A percentile compares a stretch with the other conserved stretches of the same genome.
Conservation (phyloP, 2,888 invertebrate genomes). For the Aleiodes leptofemur region DNA sequence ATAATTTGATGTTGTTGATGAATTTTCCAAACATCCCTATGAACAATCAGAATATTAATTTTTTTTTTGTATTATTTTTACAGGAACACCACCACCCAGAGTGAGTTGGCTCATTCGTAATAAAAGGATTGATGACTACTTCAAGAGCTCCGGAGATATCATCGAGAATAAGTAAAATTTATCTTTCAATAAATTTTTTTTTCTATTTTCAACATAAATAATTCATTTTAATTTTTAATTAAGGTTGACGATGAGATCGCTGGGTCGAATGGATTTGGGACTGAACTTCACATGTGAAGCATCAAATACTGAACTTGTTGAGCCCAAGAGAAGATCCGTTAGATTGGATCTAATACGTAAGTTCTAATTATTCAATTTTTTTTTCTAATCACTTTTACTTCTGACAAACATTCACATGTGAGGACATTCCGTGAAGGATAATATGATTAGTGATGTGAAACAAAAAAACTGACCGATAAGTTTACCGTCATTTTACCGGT, state of each 20-base stretch:
- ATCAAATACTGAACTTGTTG: slow-evolving; percentile 88
- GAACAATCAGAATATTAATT: no score
- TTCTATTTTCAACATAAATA: slow-evolving; percentile 5
- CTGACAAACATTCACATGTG: no score
- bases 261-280: slow-evolving; percentile 87
- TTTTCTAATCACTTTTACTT: no score
- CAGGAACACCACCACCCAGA: slow-evolving; percentile 88
- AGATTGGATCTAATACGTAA: slow-evolving; percentile 88
- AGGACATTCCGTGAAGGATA: no score
- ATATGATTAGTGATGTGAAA: no score
- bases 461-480: no score
- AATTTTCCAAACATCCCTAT: no score
- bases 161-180: slow-evolving; percentile 87
- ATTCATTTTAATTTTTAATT: slow-evolving; percentile 42
- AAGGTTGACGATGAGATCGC: slow-evolving; percentile 79
- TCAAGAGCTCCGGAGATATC: slow-evolving; percentile 89
- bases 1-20: no score
- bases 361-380: slow-evolving; percentile 70
- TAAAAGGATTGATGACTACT: slow-evolving; percentile 86
- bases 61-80: slow-evolving; percentile 50
- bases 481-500: no score
- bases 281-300: slow-evolving; percentile 93
- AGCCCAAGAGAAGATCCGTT: slow-evolving; percentile 86
- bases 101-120: slow-evolving; percentile 91
- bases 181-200: slow-evolving; percentile 5